Evolutionary conservation across 2,113 vertebrate species (phyloP).

Genomic region (Lepus europaeus): DNA sequence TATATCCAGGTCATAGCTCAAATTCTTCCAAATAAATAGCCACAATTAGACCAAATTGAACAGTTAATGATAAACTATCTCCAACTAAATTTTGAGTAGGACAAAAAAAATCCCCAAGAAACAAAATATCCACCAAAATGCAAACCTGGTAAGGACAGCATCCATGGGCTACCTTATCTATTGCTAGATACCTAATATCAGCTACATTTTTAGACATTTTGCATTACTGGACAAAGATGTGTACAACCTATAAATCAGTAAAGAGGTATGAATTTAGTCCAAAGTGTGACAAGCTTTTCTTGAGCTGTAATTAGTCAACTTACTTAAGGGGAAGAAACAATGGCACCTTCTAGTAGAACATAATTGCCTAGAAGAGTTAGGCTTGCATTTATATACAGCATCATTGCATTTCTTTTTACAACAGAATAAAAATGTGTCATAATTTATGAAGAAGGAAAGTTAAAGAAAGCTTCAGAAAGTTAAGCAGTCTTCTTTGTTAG

Average conservation of each 20-base stretch:
- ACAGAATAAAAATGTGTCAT: background rate
- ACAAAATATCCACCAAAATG: background rate
- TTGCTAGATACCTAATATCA: background rate
- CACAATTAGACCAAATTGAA: background rate
- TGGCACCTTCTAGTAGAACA: background rate
- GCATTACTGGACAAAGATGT: background rate
- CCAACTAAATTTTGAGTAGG: background rate
- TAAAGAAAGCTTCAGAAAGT: background rate
- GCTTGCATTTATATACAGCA: background rate
- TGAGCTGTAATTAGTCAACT: background rate
- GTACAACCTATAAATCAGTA: background rate
- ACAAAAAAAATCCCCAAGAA: background rate
- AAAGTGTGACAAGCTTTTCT: background rate
- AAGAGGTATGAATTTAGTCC: background rate
- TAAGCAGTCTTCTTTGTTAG: background rate
- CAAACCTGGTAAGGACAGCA: background rate
- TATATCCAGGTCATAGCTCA: background rate
- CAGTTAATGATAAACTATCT: background rate
- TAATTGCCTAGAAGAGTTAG: background rate
- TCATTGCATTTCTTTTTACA: background rate
- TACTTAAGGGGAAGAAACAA: background rate
- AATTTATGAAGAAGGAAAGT: background rate
- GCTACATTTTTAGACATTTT: background rate
- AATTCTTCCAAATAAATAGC: background rate
- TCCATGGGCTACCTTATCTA: background rate